These are phyloP conservation scores for Drosophila hydei DNA, from an alignment of 1,140 invertebrate genomes.

Conservation along the genomic window DNA sequence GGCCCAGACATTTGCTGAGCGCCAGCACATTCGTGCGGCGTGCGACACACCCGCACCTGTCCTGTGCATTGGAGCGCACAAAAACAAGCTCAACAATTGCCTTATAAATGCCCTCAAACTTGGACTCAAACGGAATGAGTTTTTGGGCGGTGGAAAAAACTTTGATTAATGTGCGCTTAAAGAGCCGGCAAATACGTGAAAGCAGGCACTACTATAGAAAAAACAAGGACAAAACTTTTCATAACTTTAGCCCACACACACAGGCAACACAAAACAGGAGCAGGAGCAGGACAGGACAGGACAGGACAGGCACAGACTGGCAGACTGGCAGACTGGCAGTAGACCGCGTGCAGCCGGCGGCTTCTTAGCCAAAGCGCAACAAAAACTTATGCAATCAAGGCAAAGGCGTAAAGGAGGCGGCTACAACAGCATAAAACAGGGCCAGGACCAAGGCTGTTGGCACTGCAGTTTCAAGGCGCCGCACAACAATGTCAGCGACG, in stretches of 20 bases:
- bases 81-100: constrained; percentile 77
- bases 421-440: constrained; percentile 1
- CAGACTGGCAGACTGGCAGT: constrained; percentile 7
- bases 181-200: constrained; percentile 70
- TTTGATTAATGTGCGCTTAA: constrained; percentile 81
- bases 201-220: constrained; percentile 16
- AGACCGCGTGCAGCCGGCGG: constrained; percentile 72
- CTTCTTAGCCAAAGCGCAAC: constrained; percentile 70
- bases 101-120: constrained; percentile 78
- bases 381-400: constrained; percentile 79
- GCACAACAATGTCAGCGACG: constrained; percentile 73
- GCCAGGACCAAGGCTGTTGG: constrained; percentile 31
- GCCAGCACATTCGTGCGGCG: constrained; percentile 13
- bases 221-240: constrained; percentile 74
- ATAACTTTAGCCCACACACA: constrained; percentile 60
- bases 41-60: constrained; percentile 51
- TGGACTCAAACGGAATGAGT: constrained; percentile 48
- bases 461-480: constrained; percentile 72
- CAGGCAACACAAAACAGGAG: constrained; percentile 27
- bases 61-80: constrained; percentile 38
- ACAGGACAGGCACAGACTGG: constrained; percentile 3
- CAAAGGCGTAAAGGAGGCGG: constrained; percentile 39
- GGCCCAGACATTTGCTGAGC: neutral
- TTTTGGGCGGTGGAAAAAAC: constrained; percentile 54
- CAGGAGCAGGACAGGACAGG: neutral